These are phyloP conservation scores for Anagrus nilaparvatae DNA, from an alignment of 1,140 invertebrate species.

Conservation along the genomic window DNA sequence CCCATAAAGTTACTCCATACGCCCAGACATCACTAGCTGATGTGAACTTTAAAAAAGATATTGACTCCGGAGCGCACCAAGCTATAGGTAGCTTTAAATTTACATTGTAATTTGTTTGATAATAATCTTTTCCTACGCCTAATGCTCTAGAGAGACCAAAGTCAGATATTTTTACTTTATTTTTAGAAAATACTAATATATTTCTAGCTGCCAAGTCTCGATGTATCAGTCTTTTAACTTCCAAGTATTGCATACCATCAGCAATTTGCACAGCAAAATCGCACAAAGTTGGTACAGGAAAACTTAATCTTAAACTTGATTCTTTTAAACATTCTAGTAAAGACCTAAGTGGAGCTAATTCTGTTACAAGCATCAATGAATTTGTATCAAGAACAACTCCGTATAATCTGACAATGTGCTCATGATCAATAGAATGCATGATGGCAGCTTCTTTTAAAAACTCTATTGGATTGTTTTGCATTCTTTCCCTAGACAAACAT, in stretches of 20 bases:
- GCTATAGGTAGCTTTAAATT: constrained; percentile 96
- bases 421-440: constrained; percentile 95
- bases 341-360: constrained; percentile 88
- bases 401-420: constrained; percentile 92
- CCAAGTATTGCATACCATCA: constrained; percentile 93
- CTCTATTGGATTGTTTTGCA: constrained; percentile 92
- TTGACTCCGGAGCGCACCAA: constrained; percentile 98
- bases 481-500: constrained; percentile 82
- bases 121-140: constrained; percentile 98
- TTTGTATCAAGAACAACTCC: constrained; percentile 94
- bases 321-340: constrained; percentile 93
- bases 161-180: constrained; percentile 96
- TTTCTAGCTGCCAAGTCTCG: constrained; percentile 90
- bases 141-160: constrained; percentile 91
- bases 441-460: constrained; percentile 97
- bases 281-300: constrained; percentile 79
- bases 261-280: constrained; percentile 91
- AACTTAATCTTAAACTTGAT: constrained; percentile 73
- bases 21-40: constrained; percentile 96
- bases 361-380: constrained; percentile 92
- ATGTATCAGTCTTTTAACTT: constrained; percentile 88
- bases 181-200: constrained; percentile 90
- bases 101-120: constrained; percentile 97
- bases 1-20: constrained; percentile 96
- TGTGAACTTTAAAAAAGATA: constrained; percentile 92